phyloP scores from a whole-genome alignment of 2,113 vertebrate species.

The Hassar affinis region DNA sequence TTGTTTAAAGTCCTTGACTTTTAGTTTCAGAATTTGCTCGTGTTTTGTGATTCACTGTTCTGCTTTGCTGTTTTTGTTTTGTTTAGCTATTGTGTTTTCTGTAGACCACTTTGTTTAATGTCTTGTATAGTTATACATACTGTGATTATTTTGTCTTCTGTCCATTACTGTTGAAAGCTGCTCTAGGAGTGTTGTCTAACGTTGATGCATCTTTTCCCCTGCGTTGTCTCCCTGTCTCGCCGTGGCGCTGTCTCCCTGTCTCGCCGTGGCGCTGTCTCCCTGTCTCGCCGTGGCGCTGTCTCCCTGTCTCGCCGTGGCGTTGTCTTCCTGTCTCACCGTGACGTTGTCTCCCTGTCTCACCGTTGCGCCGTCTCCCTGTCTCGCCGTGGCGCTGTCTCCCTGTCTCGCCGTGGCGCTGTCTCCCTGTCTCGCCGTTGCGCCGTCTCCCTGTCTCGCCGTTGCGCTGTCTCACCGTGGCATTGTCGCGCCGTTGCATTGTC shows the following conservation, averaged over 20 bases:
- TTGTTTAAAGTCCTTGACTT: too few relatives aligned
- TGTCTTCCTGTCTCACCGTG: background rate
- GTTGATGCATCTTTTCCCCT: background rate
- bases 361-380: too few relatives aligned
- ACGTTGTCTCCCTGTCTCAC: background rate
- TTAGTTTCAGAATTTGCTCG: too few relatives aligned
- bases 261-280: background rate
- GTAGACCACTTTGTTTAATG: background rate
- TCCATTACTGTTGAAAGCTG: background rate
- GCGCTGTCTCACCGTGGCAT: too few relatives aligned
- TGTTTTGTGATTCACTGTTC: too few relatives aligned
- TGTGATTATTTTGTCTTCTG: background rate
- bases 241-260: background rate
- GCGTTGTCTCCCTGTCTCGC: background rate
- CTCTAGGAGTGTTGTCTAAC: background rate
- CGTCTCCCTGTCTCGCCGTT: too few relatives aligned
- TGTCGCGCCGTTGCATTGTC: too few relatives aligned
- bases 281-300: too few relatives aligned
- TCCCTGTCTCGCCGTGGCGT: background rate
- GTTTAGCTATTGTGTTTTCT: background rate
- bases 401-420: background rate
- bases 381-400: background rate
- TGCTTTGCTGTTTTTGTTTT: too few relatives aligned
- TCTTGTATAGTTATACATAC: background rate
- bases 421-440: too few relatives aligned